A percentile compares a stretch with the other conserved stretches of the same genome.
Conservation (phyloP, 2,888 invertebrate genomes). For the Drosophila siamana region DNA sequence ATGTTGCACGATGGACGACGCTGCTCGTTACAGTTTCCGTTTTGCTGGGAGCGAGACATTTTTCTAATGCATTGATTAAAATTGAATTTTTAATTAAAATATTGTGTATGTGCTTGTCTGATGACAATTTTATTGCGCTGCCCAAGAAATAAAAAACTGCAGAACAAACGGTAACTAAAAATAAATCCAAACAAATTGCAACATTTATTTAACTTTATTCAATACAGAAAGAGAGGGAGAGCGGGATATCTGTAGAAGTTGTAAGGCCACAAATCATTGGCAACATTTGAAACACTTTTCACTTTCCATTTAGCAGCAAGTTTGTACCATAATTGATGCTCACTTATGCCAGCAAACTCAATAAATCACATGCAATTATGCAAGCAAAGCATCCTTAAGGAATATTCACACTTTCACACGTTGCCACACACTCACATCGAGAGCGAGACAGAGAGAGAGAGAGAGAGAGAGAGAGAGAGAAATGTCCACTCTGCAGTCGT, state of each 20-base stretch:
- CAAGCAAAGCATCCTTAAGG: slow-evolving; percentile 78
- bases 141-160: neutral
- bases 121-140: slow-evolving; percentile 43
- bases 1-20: slow-evolving; percentile 24
- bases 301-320: slow-evolving; percentile 58
- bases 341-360: slow-evolving; percentile 53
- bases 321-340: slow-evolving; percentile 27
- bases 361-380: slow-evolving; percentile 78
- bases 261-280: slow-evolving; percentile 26
- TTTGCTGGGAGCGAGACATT: slow-evolving; percentile 81
- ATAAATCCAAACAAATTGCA: slow-evolving; percentile 13
- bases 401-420: slow-evolving; percentile 79
- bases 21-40: slow-evolving; percentile 57
- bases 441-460: neutral
- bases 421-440: slow-evolving; percentile 1
- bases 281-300: slow-evolving; percentile 42
- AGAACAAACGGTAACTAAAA: neutral
- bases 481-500: slow-evolving; percentile 16
- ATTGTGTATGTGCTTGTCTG: slow-evolving; percentile 58
- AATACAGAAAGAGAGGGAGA: neutral
- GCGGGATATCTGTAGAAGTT: neutral
- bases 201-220: slow-evolving; percentile 19
- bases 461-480: neutral
- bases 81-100: slow-evolving; percentile 85
- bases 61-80: slow-evolving; percentile 84